These are phyloP conservation scores for Apostichopus japonicus DNA, from an alignment of 35 echinoderm and acorn worm species.

Conservation along the genomic window DNA sequence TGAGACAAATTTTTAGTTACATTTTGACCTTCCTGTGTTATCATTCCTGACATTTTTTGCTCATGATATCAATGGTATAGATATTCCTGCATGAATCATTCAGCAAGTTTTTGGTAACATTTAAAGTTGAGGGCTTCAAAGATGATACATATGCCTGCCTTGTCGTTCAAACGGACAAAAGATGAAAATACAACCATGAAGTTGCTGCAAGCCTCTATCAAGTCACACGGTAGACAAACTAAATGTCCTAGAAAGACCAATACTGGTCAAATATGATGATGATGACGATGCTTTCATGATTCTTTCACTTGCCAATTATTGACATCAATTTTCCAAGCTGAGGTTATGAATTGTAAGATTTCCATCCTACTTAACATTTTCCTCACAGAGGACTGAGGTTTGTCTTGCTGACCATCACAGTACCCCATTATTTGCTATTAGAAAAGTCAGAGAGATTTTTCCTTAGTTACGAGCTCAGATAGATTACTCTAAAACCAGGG, in stretches of 20 bases:
- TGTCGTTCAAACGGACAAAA: background rate
- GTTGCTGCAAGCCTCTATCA: background rate
- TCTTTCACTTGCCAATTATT: background rate
- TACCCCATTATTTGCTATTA: too few relatives aligned
- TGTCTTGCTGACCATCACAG: too few relatives aligned
- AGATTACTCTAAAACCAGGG: too few relatives aligned
- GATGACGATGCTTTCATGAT: background rate
- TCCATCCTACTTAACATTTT: background rate
- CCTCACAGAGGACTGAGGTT: too few relatives aligned
- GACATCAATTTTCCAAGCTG: background rate
- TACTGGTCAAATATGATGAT: background rate
- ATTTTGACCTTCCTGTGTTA: too few relatives aligned
- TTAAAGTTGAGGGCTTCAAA: too few relatives aligned
- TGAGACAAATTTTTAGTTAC: too few relatives aligned
- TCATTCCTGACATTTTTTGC: too few relatives aligned
- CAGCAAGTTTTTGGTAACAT: background rate
- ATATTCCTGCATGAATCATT: background rate
- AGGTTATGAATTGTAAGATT: background rate
- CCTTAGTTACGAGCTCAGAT: too few relatives aligned
- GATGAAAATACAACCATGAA: background rate
- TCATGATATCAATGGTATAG: background rate
- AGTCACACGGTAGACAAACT: background rate
- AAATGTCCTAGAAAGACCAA: background rate
- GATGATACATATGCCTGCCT: background rate
- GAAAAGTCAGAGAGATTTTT: too few relatives aligned